Evolutionary conservation across 2,113 vertebrate genomes (phyloP).

Genomic region (Rhipidura dahli): DNA sequence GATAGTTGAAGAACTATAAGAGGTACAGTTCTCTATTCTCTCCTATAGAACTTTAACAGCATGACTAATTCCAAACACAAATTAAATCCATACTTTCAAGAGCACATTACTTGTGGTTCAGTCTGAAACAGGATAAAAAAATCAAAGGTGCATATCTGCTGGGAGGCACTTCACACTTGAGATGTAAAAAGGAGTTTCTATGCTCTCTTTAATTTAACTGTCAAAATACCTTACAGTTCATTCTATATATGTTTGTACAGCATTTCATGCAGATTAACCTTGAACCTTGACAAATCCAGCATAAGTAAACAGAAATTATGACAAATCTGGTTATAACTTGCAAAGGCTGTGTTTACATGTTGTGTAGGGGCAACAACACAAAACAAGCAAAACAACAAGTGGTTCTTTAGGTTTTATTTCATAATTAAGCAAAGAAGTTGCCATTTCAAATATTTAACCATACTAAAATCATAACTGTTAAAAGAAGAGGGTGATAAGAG

Average conservation of each 20-base stretch:
- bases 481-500: not conserved
- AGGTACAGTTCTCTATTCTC: not conserved
- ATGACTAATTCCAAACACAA: not conserved
- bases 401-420: not conserved
- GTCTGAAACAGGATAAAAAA: not conserved
- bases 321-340: not conserved
- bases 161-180: not conserved
- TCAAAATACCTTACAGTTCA: not conserved
- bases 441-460: not conserved
- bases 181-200: not conserved
- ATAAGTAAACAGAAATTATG: not conserved
- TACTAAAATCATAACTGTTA: not conserved
- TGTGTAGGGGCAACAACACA: not conserved
- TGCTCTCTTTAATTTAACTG: not conserved
- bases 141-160: not conserved
- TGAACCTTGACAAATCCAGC: not conserved
- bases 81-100: not conserved
- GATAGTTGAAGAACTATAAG: fast-evolving
- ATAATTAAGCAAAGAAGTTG: not conserved
- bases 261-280: not conserved
- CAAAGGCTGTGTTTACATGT: not conserved
- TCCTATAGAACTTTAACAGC: not conserved
- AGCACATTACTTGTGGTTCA: not conserved
- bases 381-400: not conserved
- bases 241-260: not conserved